Evolutionary conservation across 2,888 invertebrate species (phyloP).

Genomic region (Eledona agricola): DNA sequence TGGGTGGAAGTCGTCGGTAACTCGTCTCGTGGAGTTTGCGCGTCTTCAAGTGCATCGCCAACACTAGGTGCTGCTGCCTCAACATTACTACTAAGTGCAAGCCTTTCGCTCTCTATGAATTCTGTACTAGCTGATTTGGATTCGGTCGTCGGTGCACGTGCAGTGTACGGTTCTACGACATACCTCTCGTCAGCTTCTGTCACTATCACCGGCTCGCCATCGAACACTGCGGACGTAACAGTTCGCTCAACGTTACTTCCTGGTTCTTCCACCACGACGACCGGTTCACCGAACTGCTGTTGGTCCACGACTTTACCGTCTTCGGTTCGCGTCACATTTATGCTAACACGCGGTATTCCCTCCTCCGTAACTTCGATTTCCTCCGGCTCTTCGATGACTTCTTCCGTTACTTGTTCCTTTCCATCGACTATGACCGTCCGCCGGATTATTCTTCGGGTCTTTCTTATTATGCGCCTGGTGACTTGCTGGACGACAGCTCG

Average conservation of each 20-base stretch:
- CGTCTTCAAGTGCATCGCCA: constrained; percentile 46
- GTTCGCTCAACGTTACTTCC: constrained; percentile 43
- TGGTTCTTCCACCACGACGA: constrained; percentile 48
- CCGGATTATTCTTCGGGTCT: constrained; percentile 78
- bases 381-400: constrained; percentile 85
- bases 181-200: constrained; percentile 57
- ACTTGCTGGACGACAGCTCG: constrained; percentile 85
- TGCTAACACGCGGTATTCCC: constrained; percentile 75
- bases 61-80: constrained; percentile 55
- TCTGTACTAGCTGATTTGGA: constrained; percentile 44
- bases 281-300: constrained; percentile 58
- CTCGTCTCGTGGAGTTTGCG: constrained; percentile 27
- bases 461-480: constrained; percentile 78
- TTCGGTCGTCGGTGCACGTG: constrained; percentile 52
- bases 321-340: constrained; percentile 70
- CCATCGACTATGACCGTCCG: constrained; percentile 82
- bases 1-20: not conserved
- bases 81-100: constrained; percentile 53
- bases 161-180: constrained; percentile 55
- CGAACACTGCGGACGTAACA: constrained; percentile 46
- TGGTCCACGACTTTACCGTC: constrained; percentile 63
- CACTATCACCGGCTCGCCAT: constrained; percentile 45
- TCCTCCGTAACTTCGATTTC: constrained; percentile 77
- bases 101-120: constrained; percentile 50
- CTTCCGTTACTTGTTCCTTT: constrained; percentile 84